Base-by-base conservation (phyloP, 2,113 vertebrate species). In the Lasiurus cinereus region DNA sequence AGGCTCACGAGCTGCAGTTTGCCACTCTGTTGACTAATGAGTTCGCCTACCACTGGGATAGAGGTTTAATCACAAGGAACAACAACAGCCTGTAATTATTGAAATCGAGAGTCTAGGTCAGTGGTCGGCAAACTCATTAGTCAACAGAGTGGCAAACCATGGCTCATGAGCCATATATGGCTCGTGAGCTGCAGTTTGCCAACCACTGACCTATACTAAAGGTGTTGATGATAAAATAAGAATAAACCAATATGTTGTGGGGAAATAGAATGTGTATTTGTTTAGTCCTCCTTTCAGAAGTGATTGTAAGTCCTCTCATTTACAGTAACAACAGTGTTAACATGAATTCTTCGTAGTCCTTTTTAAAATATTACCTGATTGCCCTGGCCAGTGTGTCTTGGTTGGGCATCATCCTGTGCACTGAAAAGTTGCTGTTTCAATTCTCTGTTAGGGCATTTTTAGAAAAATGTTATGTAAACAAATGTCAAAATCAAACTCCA, bases 401-500 rank as follows among this genome's bases (percentile, higher is more conserved):
- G 13, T 66, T 66, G 64, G 29, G 29, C 29, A 29, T 64, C 62
- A 29, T 64, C 62, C 62, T 2, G 1, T 64, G 62, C 62, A 64
- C 62, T 13, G 27, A 29, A 64, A 64, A 29, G 62, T 64, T 64
- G 62, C 27, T 64, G 62, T 13, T 31, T 31, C 64, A 15, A 66
- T 66, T 66, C 64, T 31, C 5, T 8, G 56, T 59, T 12, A 66
- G 64, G 29, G 64, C 64, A 66, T 66, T 15, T 66, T 66, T 66
- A 11, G 50, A 93, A 94, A 77, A 96, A 69, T 46, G 87, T 56
- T 24, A 72, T 82, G 16, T 39, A 36, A 80, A 76, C 3, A 43
- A 74, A 82, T 46, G 1, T 92, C 13, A 33, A 72, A 46, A 19
- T 62, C 64, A 33, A 19, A 6, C 5, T 36, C 14, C 9, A 19